Base-by-base conservation (phyloP, 1,140 invertebrate species). In the Tribolium castaneum region DNA sequence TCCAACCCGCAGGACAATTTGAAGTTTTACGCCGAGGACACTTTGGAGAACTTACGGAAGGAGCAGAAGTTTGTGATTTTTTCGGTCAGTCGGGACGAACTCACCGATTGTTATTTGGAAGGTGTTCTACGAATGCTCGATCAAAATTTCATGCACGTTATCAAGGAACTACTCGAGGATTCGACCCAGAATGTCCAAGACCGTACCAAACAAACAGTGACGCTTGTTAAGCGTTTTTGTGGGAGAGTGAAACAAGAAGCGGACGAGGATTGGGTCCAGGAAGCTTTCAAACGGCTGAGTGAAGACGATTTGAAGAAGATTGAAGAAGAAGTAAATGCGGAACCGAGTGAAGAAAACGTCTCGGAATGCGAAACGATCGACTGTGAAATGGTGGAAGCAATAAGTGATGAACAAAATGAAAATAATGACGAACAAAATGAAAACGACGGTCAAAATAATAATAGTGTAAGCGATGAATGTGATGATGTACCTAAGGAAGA, bases 21-120 rank as follows among this genome's bases (percentile, higher is more conserved):
- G 10, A 72, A 78, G 5, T 77, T 79, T 0, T 85, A 84, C 35
- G 78, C 80, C 2, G 84, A 83, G 66, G 79, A 81, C 16, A 79
- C 77, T 22, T 70, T 82, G 9, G 70, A 77, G 6, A 73, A 70
- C 7, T 59, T 84, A 2, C 77, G 51, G 30, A 51, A 70, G 25
- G 78, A 80, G 7, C 76, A 81, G 19, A 72, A 78, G 52, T 77
- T 30, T 5, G 59, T 10, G 49, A 82, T 78, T 19, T 80, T 14
- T 76, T 77, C 9, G 10, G 13, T 34, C 19, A 9, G 12, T 12
- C 49, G 4, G n/a, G 59, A 70, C 2, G 52, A 70, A 4, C 4
- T 66, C 4, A 52, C 76, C 6, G 66, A 78, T 16, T 51, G 70
- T 52, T 81, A 81, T 16, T 30, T 81, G 22, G 80, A 81, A 76